Evolutionary conservation across 1,140 invertebrate genomes (phyloP).

Genomic region (Chionoecetes opilio): DNA sequence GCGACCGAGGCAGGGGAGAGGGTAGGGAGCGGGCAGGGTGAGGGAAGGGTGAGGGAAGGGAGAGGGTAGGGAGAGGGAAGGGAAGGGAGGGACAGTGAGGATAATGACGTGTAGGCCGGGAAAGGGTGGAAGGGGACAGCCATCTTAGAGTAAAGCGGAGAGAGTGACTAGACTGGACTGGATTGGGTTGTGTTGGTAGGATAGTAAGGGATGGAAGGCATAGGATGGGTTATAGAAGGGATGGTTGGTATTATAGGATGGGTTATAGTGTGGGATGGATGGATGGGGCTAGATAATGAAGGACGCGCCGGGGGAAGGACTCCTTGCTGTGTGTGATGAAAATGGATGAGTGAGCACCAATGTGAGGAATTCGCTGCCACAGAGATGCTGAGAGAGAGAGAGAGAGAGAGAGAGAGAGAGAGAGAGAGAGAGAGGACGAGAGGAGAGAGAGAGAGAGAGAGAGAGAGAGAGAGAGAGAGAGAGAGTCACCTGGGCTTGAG

Average conservation of each 20-base stretch:
- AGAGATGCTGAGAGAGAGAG: background rate
- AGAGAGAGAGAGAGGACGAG: background rate
- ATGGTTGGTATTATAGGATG: background rate
- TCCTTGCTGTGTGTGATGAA: background rate
- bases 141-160: background rate
- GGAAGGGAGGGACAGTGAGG: background rate
- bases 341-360: slow-evolving; percentile 2
- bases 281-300: slow-evolving; percentile 16
- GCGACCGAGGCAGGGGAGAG: slow-evolving; percentile 17
- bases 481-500: background rate
- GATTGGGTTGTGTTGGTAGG: too few relatives aligned
- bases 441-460: background rate
- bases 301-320: background rate
- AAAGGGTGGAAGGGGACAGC: background rate
- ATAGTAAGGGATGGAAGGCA: background rate
- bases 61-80: background rate
- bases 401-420: background rate
- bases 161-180: background rate
- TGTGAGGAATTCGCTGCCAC: slow-evolving; percentile 4
- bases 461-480: background rate
- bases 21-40: background rate
- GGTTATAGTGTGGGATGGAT: background rate
- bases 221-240: background rate
- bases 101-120: slow-evolving; percentile 11
- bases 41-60: background rate